Evolutionary conservation across 2,113 vertebrate species (phyloP), one percentile per base, ranked within the genome.

Genomic region (Chiloscyllium plagiosum): DNA sequence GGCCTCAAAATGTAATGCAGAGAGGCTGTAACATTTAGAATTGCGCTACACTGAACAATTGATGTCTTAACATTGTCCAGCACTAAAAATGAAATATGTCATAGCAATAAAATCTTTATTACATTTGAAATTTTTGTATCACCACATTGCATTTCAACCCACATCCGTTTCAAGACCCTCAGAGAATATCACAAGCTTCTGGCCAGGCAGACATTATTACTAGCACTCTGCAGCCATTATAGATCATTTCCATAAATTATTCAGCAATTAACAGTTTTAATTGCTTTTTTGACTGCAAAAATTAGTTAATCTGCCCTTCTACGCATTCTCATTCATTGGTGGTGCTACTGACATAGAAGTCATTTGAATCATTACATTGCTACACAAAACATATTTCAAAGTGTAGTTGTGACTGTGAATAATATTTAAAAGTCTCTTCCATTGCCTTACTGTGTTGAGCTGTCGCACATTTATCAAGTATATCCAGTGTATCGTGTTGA

Each of bases 231-330:
- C 52, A 52, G 69, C 68, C 68, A 50, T 95, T 47, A 52, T 72
- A 12, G 42, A 24, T 70, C 24, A 95, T 33, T 95, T 76, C 10
- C 94, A 95, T 95, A 52, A 95, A 72, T 72, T 95, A 76, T 95
- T 95, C 72, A 69, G 47, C 69, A 95, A 95, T 72, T 95, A 95
- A 70, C 69, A 95, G 37, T 95, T 95, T 76, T 72, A 95, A 95
- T 95, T 95, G 89, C 33, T 93, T 93, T 92, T 93, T 93, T 93
- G 94, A 76, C 69, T 95, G 0, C 37, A 47, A 70, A 72, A 95
- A 50, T 95, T 29, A 95, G 94, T 47, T 72, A 95, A 94, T 70
- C 92, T 70, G 65, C 37, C n/a, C 68, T 70, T 94, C 72, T 52
- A 76, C 72, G 94, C 4, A 50, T 76, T 33, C 6, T 26, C 68